A percentile compares a stretch with the other conserved stretches of the same genome.
Evolutionary conservation across 1,140 invertebrate genomes (phyloP).

Genomic region (Cydia fagiglandana): DNA sequence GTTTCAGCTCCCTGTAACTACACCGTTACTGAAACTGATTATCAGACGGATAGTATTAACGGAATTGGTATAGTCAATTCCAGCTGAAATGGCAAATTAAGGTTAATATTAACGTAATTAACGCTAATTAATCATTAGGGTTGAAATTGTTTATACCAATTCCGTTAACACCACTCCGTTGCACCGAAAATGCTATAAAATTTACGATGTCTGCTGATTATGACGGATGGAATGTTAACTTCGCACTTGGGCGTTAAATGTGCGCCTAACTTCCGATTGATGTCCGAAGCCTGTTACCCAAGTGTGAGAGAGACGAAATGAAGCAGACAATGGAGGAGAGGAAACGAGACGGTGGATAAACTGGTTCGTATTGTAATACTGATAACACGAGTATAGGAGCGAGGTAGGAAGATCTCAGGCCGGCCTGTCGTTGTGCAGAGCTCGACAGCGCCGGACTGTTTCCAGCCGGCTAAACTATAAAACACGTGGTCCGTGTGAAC

Average conservation of each 20-base stretch:
- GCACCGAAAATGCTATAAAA: too few species aligned
- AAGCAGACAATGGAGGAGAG: background rate
- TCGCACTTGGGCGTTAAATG: background rate
- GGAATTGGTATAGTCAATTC: too few species aligned
- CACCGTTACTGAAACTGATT: background rate
- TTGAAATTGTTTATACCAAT: too few species aligned
- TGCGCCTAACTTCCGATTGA: conserved; percentile 29
- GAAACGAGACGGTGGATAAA: conserved; percentile 39
- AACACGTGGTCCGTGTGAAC: conserved; percentile 68
- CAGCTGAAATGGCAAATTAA: too few species aligned
- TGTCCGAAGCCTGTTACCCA: background rate
- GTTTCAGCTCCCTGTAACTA: conserved; percentile 2
- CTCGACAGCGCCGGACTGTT: conserved; percentile 61
- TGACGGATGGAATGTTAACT: conserved; percentile 23
- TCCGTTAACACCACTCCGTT: too few species aligned
- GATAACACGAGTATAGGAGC: conserved; percentile 37
- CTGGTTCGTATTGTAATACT: conserved; percentile 39
- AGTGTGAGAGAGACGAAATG: conserved; percentile 1
- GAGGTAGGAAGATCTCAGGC: conserved; percentile 30
- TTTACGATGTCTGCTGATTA: background rate
- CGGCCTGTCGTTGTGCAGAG: conserved; percentile 64
- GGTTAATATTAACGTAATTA: too few species aligned
- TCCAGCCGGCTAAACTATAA: conserved; percentile 36
- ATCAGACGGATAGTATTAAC: too few species aligned
- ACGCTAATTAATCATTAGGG: too few species aligned